Base-by-base conservation (phyloP, 2,113 vertebrate genomes). In the Proteles cristata region DNA sequence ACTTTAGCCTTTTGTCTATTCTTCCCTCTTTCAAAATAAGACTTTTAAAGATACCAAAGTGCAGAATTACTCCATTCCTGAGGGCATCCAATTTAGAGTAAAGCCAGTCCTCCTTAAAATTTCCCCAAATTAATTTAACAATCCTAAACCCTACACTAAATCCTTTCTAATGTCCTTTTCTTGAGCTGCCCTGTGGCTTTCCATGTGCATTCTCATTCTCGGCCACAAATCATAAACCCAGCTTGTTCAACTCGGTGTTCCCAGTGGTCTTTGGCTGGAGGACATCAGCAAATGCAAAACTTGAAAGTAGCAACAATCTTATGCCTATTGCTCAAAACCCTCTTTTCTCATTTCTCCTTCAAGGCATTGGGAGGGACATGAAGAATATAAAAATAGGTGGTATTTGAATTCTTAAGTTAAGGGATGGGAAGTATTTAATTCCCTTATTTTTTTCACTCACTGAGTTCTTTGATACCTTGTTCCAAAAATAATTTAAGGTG, bases 11-110 rank as follows among this genome's bases (percentile, higher is more conserved):
- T 53, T 80, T 73, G n/a, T 14, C n/a, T 31, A 31, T 16, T 76
- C 17, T 94, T 88, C 69, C 23, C 50, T 97, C n/a, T 6, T 93
- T 50, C 33, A 79, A 80, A 83, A 83, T 66, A 73, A 96, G 66
- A 55, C 53, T 68, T 95, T 83, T 68, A 33, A 94, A 93, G 58
- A 86, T 55, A 74, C 2, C 45, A 26, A 28, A 12, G 58, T 2
- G 31, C 11, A 89, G 43, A 16, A 76, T 58, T 28, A 39, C 14
- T 33, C 35, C 28, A 71, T 4, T 94, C 68, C 39, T 84, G 8
- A 83, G 26, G 33, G 17, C 5, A 55, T 48, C 26, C 17, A 87
- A 35, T 82, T 12, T 71, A 95, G 48, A 93, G 48, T 4, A 92
- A 95, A 89, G 15, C 5, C 21, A 66, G 35, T 50, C 16, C 81